Conservation (phyloP, 2,797 vertebrate genomes). For the Acanthurus leucopareius region DNA sequence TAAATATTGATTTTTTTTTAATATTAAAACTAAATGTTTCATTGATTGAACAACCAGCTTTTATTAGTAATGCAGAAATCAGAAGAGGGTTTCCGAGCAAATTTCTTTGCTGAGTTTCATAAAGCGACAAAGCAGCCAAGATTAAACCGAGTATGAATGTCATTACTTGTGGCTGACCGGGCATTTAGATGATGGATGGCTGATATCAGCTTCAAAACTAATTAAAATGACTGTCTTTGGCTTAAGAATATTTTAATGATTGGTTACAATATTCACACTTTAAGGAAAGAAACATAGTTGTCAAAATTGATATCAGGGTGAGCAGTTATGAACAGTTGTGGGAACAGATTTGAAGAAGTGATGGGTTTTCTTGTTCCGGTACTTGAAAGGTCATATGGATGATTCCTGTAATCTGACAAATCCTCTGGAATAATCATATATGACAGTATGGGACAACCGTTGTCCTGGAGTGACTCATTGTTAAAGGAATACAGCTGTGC, state of each 20-base stretch:
- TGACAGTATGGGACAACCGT: slow-evolving; percentile 16
- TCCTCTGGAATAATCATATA: slow-evolving; percentile 30
- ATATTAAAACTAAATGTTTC: slow-evolving; percentile 32
- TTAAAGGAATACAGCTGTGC: neutral
- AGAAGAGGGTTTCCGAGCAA: slow-evolving; percentile 36
- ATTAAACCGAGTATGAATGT: slow-evolving; percentile 58
- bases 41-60: slow-evolving; percentile 32
- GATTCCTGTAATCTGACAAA: slow-evolving; percentile 46
- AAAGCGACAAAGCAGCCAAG: slow-evolving; percentile 27
- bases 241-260: slow-evolving; percentile 4
- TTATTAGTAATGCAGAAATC: slow-evolving; percentile 37
- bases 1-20: slow-evolving; percentile 46
- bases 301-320: slow-evolving; percentile 17
- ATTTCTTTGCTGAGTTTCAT: slow-evolving; percentile 41
- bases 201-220: slow-evolving; percentile 52
- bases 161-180: slow-evolving; percentile 44
- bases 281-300: no score
- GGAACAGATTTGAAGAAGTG: slow-evolving; percentile 14
- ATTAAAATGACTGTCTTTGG: slow-evolving; percentile 57
- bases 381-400: slow-evolving; percentile 36
- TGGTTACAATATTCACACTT: neutral
- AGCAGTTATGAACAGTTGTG: neutral
- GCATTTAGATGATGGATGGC: slow-evolving; percentile 55
- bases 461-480: slow-evolving; percentile 19
- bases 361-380: slow-evolving; percentile 29